A percentile compares a stretch with the other conserved stretches of the same genome.
Evolutionary conservation across 2,888 invertebrate genomes (phyloP).

Genomic region (Caenorhabditis imperialis): DNA sequence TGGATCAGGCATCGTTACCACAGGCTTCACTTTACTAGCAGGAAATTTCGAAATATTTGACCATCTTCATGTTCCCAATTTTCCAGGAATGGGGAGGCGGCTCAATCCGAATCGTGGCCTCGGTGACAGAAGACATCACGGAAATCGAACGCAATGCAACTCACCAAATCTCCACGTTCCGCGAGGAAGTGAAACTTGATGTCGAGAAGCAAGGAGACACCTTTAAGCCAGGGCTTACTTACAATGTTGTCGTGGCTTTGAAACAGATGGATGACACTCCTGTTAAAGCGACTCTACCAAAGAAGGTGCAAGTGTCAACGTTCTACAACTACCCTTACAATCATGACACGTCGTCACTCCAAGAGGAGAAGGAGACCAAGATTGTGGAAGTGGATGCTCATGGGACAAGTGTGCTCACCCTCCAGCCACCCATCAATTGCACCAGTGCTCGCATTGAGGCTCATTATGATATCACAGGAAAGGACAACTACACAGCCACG

Average conservation of each 20-base stretch:
- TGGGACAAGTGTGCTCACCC: conserved; percentile 72
- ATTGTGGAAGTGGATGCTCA: conserved; percentile 77
- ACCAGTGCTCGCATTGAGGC: conserved; percentile 73
- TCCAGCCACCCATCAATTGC: conserved; percentile 75
- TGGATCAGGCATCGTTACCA: too few relatives aligned
- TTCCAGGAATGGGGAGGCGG: conserved; percentile 53
- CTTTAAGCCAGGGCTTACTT: conserved; percentile 90
- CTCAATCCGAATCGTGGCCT: conserved; percentile 87
- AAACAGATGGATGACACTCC: conserved; percentile 77
- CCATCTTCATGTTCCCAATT: too few relatives aligned
- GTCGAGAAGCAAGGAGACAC: conserved; percentile 87
- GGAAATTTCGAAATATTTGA: too few relatives aligned
- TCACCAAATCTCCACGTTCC: conserved; percentile 84
- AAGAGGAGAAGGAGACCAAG: conserved; percentile 74
- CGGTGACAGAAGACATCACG: conserved; percentile 91
- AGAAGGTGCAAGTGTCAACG: conserved; percentile 75
- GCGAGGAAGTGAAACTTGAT: conserved; percentile 86
- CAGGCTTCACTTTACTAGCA: too few relatives aligned
- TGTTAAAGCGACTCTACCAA: conserved; percentile 73
- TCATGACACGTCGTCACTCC: conserved; percentile 62
- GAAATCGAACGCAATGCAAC: conserved; percentile 77
- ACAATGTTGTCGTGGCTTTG: conserved; percentile 83
- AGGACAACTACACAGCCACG: conserved; percentile 75
- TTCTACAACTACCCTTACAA: conserved; percentile 76
- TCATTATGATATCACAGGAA: conserved; percentile 72